Base-by-base conservation (phyloP, 2,113 vertebrate species). In the human (Homo sapiens) region DNA sequence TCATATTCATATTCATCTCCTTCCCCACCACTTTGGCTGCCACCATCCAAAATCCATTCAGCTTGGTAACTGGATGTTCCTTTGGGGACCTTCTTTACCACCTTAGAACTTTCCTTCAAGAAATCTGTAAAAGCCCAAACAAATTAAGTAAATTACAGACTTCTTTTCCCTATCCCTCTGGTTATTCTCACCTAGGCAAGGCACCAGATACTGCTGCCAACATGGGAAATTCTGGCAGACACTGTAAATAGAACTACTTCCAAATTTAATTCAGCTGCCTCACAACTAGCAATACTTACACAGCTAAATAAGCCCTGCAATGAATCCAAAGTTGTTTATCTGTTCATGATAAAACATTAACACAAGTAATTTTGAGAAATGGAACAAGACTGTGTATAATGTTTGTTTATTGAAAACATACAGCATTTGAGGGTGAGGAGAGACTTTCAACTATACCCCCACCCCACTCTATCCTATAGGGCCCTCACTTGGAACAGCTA, bases 31-130 rank as follows among this genome's bases (percentile, higher is more conserved):
- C 98, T 98, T 0, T 92, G 99, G 1, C 98, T 98, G 55, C 93
- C 98, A 50, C 99, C 99, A 89, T 99, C 99, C 90, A 99, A 97
- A 94, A 99, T 99, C 99, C 99, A 99, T 3, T 99, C 98, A 78
- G 99, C 99, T 98, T 99, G 99, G 97, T 99, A 99, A 93, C 98
- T 99, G 1, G 99, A 99, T 3, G 99, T 99, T 94, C 99, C 99
- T 98, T 99, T 99, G 11, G 99, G 99, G 83, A 99, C 99, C 96
- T 99, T 99, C 98, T 99, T 99, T 75, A 99, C 96, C 64, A 98
- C 92, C 95, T 98, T 98, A 96, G 98, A 95, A 57, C 97, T 98
- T 98, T 98, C 95, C 91, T 98, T 98, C 97, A 99, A 88, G 79
- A 98, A 95, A 76, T 99, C 99, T 99, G 86, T 17, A 84, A 86